Percentiles rank a stretch among this genome's conserved stretches.
Evolutionary conservation across 2,888 invertebrate species (phyloP).

Genomic region (Aethes cnicana): DNA sequence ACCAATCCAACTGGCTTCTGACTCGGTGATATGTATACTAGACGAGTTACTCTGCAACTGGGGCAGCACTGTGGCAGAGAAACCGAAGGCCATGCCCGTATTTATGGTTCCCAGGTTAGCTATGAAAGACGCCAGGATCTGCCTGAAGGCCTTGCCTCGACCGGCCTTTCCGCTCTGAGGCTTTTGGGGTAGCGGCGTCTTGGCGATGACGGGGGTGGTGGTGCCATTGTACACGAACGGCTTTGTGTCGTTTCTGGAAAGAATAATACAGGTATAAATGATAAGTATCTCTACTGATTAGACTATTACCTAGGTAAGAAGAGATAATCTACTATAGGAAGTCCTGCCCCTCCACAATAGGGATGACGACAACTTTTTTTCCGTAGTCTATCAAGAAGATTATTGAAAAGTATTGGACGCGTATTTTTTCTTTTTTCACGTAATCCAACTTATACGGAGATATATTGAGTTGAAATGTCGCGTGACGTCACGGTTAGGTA

Average conservation of each 20-base stretch:
- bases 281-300: background rate
- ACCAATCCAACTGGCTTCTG: constrained; percentile 87
- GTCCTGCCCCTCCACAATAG: too few species aligned
- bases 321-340: too few species aligned
- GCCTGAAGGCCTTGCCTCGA: constrained; percentile 73
- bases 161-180: constrained; percentile 55
- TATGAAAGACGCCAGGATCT: constrained; percentile 84
- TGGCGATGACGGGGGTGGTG: constrained; percentile 48
- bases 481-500: too few species aligned
- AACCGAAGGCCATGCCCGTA: constrained; percentile 87
- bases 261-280: constrained; percentile 24
- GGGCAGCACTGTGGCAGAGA: constrained; percentile 85
- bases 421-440: too few species aligned
- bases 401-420: too few species aligned
- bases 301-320: too few species aligned
- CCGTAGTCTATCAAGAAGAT: too few species aligned
- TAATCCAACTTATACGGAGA: too few species aligned
- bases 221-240: constrained; percentile 70
- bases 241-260: constrained; percentile 61
- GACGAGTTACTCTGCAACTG: constrained; percentile 79
- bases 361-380: too few species aligned
- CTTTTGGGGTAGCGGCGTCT: constrained; percentile 43
- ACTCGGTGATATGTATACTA: constrained; percentile 76
- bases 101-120: constrained; percentile 87
- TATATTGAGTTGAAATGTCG: too few species aligned